Base-by-base conservation (phyloP, 2,888 invertebrate species). In the Dorcus hopei region DNA sequence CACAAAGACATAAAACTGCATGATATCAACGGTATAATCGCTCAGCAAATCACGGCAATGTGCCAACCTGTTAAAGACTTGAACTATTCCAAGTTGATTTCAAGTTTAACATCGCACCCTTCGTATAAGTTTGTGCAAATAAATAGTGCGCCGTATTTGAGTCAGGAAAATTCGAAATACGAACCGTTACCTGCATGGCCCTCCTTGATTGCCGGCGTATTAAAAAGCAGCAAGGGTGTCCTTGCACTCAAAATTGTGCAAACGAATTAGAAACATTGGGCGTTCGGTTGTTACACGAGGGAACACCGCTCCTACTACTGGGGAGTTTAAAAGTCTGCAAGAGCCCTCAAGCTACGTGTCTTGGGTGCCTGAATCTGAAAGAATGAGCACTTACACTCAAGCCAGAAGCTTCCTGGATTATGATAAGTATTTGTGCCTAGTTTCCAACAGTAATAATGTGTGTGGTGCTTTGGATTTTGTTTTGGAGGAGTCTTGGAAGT, bases 251-350 rank as follows among this genome's bases (percentile, higher is more conserved):
- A 52, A 38, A 5, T 49, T 58, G 16, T 48, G 41, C 11, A 59
- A 52, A 33, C 61, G 51, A 49, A 39, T 64, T 3, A 59, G 56
- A 38, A 63, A 63, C 41, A 65, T 81, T 14, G 73, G 77, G 14
- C 80, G 79, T 68, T 57, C 77, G 54, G 62, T 82, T 39, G 66
- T 83, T 51, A 77, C 79, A n/a, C 69, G 80, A 61, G 81, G 80
- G 41, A 55, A 52, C 7, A 62, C 55, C 42, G 41, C 57, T 9
- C 58, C 63, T 3, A 60, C 69, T 14, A 70, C 70, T 33, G 65
- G 72, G 38, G 74, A 76, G 49, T 71, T 81, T 23, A 69, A 69
- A 57, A 43, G 48, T 23, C 62, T 72, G 38, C 55, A 53, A 53
- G 75, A 77, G 11, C 63, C 69, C 23, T 65, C 69, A 48, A 64